Evolutionary conservation across 2,888 invertebrate genomes (phyloP).

Genomic region (Pristionchus entomophagus): DNA sequence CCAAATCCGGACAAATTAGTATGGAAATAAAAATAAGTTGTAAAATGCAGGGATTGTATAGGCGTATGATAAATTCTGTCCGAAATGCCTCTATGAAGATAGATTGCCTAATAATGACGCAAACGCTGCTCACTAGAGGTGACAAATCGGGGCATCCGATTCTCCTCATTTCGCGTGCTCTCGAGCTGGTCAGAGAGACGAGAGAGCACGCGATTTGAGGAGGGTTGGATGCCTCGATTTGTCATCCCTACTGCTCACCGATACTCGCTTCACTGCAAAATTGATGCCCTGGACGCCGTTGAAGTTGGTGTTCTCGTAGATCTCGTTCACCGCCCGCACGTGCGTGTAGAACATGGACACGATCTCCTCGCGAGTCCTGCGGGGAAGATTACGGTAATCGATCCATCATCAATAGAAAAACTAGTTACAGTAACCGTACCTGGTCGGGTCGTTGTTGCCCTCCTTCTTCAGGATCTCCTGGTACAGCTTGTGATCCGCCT

Average conservation of each 20-base stretch:
- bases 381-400: constrained; percentile 16
- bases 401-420: background rate
- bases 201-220: no score
- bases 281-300: constrained; percentile 95
- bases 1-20: no score
- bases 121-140: no score
- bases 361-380: constrained; percentile 93
- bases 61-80: no score
- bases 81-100: no score
- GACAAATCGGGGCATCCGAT: no score
- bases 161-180: no score
- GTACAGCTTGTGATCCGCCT: constrained; percentile 98
- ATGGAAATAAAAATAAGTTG: no score
- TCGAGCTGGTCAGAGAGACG: no score
- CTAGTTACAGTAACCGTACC: constrained; percentile 66
- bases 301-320: constrained; percentile 94
- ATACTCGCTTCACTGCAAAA: constrained; percentile 93
- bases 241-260: constrained; percentile 82
- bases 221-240: no score
- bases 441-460: constrained; percentile 72
- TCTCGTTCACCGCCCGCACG: constrained; percentile 97
- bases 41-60: no score
- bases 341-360: constrained; percentile 96
- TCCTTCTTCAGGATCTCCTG: constrained; percentile 86
- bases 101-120: no score